These are phyloP conservation scores for Apis dorsata DNA, from an alignment of 1,140 invertebrate genomes.

Conservation along the genomic window DNA sequence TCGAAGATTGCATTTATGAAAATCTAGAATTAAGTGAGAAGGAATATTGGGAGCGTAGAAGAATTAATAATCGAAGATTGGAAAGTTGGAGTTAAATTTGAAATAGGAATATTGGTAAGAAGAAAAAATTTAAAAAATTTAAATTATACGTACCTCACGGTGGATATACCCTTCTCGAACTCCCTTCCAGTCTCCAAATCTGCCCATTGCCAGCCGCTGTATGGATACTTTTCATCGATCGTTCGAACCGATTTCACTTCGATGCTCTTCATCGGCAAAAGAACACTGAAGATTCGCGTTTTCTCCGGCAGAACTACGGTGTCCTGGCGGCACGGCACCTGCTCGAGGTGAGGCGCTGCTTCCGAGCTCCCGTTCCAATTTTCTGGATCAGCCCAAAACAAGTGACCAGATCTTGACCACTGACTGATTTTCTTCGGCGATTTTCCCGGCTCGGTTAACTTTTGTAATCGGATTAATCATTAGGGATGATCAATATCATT, in stretches of 20 bases:
- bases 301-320: conserved; percentile 68
- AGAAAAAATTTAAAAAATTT: too few species aligned
- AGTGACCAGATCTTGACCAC: conserved; percentile 67
- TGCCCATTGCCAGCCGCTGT: conserved; percentile 69
- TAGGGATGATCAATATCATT: background rate
- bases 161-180: conserved; percentile 65
- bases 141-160: conserved; percentile 49
- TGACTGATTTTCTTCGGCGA: conserved; percentile 33
- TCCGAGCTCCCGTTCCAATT: conserved; percentile 74
- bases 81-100: background rate
- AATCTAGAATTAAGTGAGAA: background rate
- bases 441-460: conserved; percentile 59
- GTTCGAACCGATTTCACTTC: conserved; percentile 66
- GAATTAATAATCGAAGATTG: background rate
- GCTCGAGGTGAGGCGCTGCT: conserved; percentile 74
- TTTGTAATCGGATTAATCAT: background rate
- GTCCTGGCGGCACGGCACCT: conserved; percentile 73
- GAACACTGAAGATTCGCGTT: conserved; percentile 66
- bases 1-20: background rate
- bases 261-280: conserved; percentile 64
- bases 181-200: conserved; percentile 56
- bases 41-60: background rate
- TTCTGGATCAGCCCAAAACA: conserved; percentile 74
- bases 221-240: conserved; percentile 43
- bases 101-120: background rate